Evolutionary conservation across 2,113 vertebrate genomes (phyloP).

Genomic region (Gallinago undulata): DNA sequence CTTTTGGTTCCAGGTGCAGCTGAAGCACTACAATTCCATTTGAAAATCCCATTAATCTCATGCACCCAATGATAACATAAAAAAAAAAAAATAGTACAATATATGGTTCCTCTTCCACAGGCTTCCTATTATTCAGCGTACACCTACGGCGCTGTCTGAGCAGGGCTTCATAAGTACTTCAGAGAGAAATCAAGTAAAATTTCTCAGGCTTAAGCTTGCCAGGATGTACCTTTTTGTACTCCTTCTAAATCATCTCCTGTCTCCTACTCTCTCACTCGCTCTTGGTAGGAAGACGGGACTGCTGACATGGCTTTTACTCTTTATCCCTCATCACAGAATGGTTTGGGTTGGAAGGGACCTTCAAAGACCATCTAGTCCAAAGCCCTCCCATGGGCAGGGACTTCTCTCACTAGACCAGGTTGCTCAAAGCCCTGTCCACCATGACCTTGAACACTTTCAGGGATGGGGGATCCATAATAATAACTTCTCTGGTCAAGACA

Average conservation of each 20-base stretch:
- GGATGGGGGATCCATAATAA: too few relatives aligned
- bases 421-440: not conserved
- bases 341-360: not conserved
- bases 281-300: not conserved
- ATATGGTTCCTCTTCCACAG: not conserved
- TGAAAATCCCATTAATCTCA: conserved; percentile 31
- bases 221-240: not conserved
- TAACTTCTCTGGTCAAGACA: not conserved
- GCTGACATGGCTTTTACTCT: not conserved
- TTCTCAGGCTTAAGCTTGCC: not conserved
- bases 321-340: not conserved
- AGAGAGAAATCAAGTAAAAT: not conserved
- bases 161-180: not conserved
- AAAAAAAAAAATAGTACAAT: not conserved
- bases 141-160: not conserved
- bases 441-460: not conserved
- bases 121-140: not conserved
- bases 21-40: not conserved
- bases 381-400: too few relatives aligned
- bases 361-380: rapidly evolving
- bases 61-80: not conserved
- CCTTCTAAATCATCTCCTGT: not conserved
- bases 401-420: not conserved
- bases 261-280: not conserved
- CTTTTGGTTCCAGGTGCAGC: conserved; percentile 20